phyloP scores from a whole-genome alignment of 2,797 vertebrate genomes.

The Carduelis carduelis region DNA sequence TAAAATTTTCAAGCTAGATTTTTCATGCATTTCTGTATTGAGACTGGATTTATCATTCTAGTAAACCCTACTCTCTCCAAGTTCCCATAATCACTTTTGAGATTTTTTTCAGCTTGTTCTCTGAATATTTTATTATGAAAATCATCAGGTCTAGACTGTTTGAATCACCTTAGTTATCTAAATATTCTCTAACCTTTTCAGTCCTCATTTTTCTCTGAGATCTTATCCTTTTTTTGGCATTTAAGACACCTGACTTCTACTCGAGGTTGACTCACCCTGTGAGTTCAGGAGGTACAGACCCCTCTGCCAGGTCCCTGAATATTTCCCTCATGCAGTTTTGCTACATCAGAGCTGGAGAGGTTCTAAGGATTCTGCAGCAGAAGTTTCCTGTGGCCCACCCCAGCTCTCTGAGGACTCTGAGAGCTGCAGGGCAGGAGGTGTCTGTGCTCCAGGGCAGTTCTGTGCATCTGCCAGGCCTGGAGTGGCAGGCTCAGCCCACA shows the following conservation, averaged over 20 bases:
- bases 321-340: background rate
- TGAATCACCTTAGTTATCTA: background rate
- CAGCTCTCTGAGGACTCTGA: rapidly evolving
- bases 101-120: background rate
- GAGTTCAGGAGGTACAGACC: background rate
- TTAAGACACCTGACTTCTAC: background rate
- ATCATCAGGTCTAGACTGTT: background rate
- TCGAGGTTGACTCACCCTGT: rapidly evolving
- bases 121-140: background rate
- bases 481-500: background rate
- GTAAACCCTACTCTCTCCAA: background rate
- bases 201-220: background rate
- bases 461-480: background rate
- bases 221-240: background rate
- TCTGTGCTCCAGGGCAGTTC: background rate
- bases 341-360: background rate
- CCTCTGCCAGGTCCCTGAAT: background rate
- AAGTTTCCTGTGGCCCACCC: rapidly evolving
- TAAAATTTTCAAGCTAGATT: background rate
- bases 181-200: background rate
- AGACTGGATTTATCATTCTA: background rate
- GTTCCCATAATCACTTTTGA: background rate
- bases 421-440: background rate
- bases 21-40: background rate
- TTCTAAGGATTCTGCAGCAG: background rate